Percentiles rank a stretch among this genome's conserved stretches.
Conservation (phyloP, 2,797 vertebrate genomes). For the Melanotaenia maccullochi region DNA sequence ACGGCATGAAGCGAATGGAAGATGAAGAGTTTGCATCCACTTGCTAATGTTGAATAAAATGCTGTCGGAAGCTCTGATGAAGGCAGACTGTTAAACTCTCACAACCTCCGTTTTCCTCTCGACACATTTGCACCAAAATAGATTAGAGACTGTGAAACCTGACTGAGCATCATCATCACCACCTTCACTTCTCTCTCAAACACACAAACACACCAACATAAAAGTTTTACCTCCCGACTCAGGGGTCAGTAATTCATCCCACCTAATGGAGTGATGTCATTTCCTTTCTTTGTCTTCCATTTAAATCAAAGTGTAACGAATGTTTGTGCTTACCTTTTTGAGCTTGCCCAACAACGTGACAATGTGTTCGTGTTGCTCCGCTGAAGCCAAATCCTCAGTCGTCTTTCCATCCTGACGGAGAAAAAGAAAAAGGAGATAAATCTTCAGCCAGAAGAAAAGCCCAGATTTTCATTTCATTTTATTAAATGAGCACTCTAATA, state of each 20-base stretch:
- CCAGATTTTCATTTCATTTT: neutral
- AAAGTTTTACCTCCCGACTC: neutral
- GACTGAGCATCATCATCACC: constrained; percentile 4
- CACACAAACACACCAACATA: no score
- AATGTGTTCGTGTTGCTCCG: constrained; percentile 90
- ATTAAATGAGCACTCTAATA: neutral
- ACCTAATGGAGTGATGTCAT: neutral
- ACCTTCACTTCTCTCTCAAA: neutral
- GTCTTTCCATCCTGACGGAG: constrained; percentile 90
- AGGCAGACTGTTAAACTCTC: constrained; percentile 14
- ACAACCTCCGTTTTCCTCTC: constrained; percentile 37
- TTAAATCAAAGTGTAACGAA: neutral
- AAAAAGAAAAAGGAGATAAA: neutral
- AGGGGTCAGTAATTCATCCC: neutral
- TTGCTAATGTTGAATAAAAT: constrained; percentile 3
- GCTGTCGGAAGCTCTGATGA: constrained; percentile 36
- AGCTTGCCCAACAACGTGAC: constrained; percentile 89
- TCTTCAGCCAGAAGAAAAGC: constrained; percentile 1
- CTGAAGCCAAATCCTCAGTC: constrained; percentile 92
- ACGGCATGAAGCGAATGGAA: neutral
- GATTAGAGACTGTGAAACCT: constrained; percentile 42
- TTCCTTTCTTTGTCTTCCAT: neutral
- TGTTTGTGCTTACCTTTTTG: constrained; percentile 86
- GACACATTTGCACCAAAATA: constrained; percentile 60
- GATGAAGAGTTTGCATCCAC: no score